These are phyloP conservation scores for Manis pentadactyla DNA, from an alignment of 2,797 vertebrate species.

Conservation along the genomic window DNA sequence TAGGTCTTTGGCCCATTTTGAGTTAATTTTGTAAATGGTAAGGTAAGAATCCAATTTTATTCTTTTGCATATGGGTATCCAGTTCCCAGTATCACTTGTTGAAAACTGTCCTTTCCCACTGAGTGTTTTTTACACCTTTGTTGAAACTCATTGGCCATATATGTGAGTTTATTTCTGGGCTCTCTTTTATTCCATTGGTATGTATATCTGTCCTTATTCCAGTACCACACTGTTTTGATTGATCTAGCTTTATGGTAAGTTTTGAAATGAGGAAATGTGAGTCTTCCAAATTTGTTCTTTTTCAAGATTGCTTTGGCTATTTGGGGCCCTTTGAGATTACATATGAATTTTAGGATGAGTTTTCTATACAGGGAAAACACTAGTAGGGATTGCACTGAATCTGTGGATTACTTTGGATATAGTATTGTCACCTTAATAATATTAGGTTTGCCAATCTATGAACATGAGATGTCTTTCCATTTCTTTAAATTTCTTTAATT, in stretches of 20 bases:
- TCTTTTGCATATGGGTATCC: not conserved
- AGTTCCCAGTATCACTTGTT: not conserved
- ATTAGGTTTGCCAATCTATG: not conserved
- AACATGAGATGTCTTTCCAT: not conserved
- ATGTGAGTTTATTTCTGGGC: not conserved
- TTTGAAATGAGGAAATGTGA: not conserved
- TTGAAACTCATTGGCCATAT: not conserved
- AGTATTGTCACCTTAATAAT: not conserved
- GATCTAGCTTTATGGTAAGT: constrained; percentile 1
- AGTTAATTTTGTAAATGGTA: not conserved
- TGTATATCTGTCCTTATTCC: not conserved
- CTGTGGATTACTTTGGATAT: not conserved
- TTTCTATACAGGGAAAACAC: not conserved
- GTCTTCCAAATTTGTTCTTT: not conserved
- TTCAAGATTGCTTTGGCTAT: not conserved
- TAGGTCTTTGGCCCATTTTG: not conserved
- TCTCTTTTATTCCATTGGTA: not conserved
- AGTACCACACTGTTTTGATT: not conserved
- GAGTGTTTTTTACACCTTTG: not conserved
- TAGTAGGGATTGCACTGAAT: not conserved
- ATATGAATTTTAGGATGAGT: not conserved
- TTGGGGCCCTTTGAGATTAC: not conserved
- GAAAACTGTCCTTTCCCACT: not conserved
- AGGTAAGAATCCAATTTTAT: not conserved
- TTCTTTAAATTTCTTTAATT: not conserved